Percentiles rank a stretch among this genome's conserved stretches.
Conservation (phyloP, 2,888 invertebrate species). For the Napeogenes inachia region DNA sequence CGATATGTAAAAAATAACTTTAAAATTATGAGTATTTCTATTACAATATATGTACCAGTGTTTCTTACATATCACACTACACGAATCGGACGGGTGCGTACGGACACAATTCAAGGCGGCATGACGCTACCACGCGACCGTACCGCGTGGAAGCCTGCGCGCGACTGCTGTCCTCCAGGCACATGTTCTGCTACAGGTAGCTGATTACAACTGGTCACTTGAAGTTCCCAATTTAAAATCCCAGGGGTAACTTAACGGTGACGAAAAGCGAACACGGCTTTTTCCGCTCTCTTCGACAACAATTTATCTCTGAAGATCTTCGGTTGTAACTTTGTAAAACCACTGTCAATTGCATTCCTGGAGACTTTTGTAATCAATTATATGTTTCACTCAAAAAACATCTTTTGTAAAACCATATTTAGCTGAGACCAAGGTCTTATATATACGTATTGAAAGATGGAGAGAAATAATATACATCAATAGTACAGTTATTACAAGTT, state of each 20-base stretch:
- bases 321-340: neutral
- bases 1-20: slow-evolving; percentile 23
- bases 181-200: slow-evolving; percentile 72
- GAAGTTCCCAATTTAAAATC: slow-evolving; percentile 47
- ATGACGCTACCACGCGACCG: slow-evolving; percentile 59
- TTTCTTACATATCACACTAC: slow-evolving; percentile 29
- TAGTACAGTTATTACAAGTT: too few species aligned
- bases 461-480: too few species aligned
- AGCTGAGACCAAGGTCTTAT: too few species aligned
- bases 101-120: slow-evolving; percentile 49
- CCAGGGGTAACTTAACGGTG: slow-evolving; percentile 18
- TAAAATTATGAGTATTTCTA: slow-evolving; percentile 38
- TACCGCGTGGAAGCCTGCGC: slow-evolving; percentile 72
- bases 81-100: slow-evolving; percentile 43
- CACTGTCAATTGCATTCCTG: neutral
- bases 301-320: slow-evolving; percentile 4
- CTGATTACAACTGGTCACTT: slow-evolving; percentile 52
- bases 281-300: slow-evolving; percentile 18
- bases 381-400: too few species aligned
- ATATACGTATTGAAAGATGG: too few species aligned
- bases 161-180: slow-evolving; percentile 58
- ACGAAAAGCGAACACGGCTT: slow-evolving; percentile 18
- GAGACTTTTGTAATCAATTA: neutral
- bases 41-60: slow-evolving; percentile 3
- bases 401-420: too few species aligned